Base-by-base conservation (phyloP, 1,140 invertebrate genomes). In the Eciton burchellii region DNA sequence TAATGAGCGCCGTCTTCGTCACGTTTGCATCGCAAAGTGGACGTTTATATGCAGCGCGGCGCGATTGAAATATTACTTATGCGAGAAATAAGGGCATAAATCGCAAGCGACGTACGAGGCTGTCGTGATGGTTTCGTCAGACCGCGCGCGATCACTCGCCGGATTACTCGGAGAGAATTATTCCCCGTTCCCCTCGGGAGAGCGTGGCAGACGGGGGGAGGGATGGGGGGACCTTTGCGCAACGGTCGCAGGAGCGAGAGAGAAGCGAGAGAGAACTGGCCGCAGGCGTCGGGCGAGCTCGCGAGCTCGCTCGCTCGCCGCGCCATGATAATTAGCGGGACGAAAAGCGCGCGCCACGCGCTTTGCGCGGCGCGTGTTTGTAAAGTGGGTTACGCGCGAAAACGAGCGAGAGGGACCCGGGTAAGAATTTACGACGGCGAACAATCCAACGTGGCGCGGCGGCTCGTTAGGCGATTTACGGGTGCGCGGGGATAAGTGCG, bases 401-500 rank as follows among this genome's bases (percentile, higher is more conserved):
- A 73, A 81, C 68, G 52, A 68, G 74, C 6, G 29, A 41, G 59
- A 14, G 26, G 21, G 24, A 19, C 14, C 5, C 49, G n/a, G n/a
- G 74, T 73, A 49, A 52, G 47, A 73, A 66, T 68, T 85, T 70
- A 68, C 29, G 29, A 70, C 12, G 47, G 29, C 24, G 24, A 56
- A 84, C 68, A 73, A 73, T 81, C n/a, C 73, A 26, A 12, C n/a
- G 19, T 60, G 19, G 68, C 24, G 54, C 24, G 54, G 56, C 60
- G 54, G 56, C 60, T 81, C 77, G 56, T 71, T 71, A 81, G 49
- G 68, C 68, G 68, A 81, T 62, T 81, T 81, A 73, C 77, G 74
- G 68, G 68, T 81, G 77, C 54, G 68, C 68, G 9, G 26, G 70
- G 16, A 60, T 47, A 43, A 49, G 47, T 60, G 12, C 14, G 29